A percentile compares a stretch with the other conserved stretches of the same genome.
phyloP scores from a whole-genome alignment of 2,797 vertebrate genomes.

The Crocidura indochinensis region DNA sequence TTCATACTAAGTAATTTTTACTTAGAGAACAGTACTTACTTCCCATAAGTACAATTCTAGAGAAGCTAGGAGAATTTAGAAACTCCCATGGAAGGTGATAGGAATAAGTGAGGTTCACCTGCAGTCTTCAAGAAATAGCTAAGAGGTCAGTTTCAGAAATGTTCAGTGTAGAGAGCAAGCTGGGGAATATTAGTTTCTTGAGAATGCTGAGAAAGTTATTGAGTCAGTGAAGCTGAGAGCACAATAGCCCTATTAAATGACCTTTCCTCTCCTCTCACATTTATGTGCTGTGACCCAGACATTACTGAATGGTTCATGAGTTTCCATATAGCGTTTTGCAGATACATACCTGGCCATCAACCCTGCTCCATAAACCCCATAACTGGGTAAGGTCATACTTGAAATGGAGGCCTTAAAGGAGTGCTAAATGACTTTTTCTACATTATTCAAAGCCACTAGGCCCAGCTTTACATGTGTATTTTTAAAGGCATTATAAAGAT shows the following conservation, averaged over 20 bases:
- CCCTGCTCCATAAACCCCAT: constrained; percentile 32
- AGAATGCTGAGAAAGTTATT: constrained; percentile 67
- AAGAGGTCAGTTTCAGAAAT: constrained; percentile 62
- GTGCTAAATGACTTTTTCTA: constrained; percentile 7
- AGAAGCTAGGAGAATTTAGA: constrained; percentile 32
- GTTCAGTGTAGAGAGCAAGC: constrained; percentile 41
- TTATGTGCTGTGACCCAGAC: constrained; percentile 60
- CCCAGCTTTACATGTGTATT: not conserved
- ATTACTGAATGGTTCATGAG: not conserved
- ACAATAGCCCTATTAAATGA: constrained; percentile 59
- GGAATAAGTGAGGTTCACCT: constrained; percentile 44
- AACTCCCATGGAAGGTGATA: not conserved
- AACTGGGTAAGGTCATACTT: constrained; percentile 15
- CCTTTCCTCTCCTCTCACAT: constrained; percentile 33
- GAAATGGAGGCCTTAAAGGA: constrained; percentile 11
- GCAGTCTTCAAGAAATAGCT: not conserved
- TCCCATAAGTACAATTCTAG: not conserved
- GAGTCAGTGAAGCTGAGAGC: constrained; percentile 51
- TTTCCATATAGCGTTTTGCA: constrained; percentile 24
- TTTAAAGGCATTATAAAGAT: constrained; percentile 42
- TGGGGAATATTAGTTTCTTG: constrained; percentile 69
- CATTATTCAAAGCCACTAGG: constrained; percentile 13
- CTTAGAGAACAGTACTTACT: not conserved
- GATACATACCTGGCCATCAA: constrained; percentile 12
- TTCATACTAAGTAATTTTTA: not conserved